Conservation (phyloP, 2,888 invertebrate species). For the Serripes groenlandicus region DNA sequence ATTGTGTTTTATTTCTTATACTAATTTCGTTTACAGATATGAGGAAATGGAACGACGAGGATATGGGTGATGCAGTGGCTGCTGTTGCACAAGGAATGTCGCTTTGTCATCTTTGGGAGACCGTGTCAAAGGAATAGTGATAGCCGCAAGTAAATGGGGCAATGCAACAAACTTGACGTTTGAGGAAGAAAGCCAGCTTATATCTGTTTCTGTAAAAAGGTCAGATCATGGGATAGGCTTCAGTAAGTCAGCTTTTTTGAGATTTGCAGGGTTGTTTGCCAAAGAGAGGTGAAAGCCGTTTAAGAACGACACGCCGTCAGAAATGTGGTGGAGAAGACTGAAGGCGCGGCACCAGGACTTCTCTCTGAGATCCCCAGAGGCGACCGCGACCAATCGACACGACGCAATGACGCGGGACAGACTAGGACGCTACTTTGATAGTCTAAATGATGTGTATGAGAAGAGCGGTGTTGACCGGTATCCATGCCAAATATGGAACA, state of each 20-base stretch:
- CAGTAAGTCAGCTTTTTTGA: background rate
- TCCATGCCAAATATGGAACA: constrained; percentile 47
- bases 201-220: background rate
- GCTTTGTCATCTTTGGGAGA: constrained; percentile 12
- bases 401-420: background rate
- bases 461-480: background rate
- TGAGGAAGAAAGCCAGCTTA: background rate
- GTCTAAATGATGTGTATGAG: background rate
- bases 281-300: background rate
- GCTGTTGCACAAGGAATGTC: constrained; percentile 24
- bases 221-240: background rate
- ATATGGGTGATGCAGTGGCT: constrained; percentile 11
- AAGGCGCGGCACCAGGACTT: constrained; percentile 30
- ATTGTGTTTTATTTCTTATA: too few relatives aligned
- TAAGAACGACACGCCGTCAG: constrained; percentile 11
- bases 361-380: constrained; percentile 31
- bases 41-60: constrained; percentile 5
- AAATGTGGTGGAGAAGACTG: constrained; percentile 36
- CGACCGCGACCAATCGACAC: background rate
- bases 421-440: background rate
- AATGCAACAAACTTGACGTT: background rate
- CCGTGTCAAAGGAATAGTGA: background rate
- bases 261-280: background rate
- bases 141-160: background rate
- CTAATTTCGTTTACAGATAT: too few relatives aligned